Conservation (phyloP, 2,888 invertebrate species). For the Rhodophaea formosa region DNA sequence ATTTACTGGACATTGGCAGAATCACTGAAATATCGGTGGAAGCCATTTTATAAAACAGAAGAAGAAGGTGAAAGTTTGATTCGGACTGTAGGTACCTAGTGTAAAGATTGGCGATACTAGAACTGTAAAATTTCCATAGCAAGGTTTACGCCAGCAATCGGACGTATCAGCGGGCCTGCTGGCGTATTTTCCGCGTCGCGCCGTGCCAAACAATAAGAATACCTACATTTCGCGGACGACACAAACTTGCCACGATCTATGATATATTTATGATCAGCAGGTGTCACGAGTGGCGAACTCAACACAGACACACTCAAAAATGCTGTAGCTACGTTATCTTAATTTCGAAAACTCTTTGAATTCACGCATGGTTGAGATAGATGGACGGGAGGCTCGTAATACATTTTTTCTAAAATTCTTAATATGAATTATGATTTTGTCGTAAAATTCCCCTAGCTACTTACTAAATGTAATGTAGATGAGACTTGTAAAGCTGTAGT, state of each 20-base stretch:
- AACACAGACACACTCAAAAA: slow-evolving; percentile 44
- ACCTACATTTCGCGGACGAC: slow-evolving; percentile 33
- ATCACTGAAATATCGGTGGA: no score
- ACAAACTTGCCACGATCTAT: slow-evolving; percentile 46
- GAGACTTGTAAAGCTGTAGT: background rate
- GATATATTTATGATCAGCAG: slow-evolving; percentile 55
- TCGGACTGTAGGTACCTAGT: background rate
- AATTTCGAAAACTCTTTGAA: slow-evolving; percentile 12
- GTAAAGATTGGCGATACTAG: background rate
- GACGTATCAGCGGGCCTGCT: slow-evolving; percentile 36
- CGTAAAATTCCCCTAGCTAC: background rate
- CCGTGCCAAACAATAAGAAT: slow-evolving; percentile 65
- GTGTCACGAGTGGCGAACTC: slow-evolving; percentile 46
- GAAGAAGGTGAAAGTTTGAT: background rate
- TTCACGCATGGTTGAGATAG: slow-evolving; percentile 2
- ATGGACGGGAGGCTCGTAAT: background rate
- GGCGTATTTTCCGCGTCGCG: slow-evolving; percentile 52
- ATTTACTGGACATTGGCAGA: no score
- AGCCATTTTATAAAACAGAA: no score
- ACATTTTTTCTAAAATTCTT: slow-evolving; percentile 2
- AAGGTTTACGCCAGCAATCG: background rate
- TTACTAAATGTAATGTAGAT: background rate
- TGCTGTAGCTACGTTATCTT: slow-evolving; percentile 31
- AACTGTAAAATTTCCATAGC: background rate
- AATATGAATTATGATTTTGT: slow-evolving; percentile 1